A percentile compares a stretch with the other conserved stretches of the same genome.
Conservation (phyloP, 2,113 vertebrate genomes). For the Sceloporus tristichus region DNA sequence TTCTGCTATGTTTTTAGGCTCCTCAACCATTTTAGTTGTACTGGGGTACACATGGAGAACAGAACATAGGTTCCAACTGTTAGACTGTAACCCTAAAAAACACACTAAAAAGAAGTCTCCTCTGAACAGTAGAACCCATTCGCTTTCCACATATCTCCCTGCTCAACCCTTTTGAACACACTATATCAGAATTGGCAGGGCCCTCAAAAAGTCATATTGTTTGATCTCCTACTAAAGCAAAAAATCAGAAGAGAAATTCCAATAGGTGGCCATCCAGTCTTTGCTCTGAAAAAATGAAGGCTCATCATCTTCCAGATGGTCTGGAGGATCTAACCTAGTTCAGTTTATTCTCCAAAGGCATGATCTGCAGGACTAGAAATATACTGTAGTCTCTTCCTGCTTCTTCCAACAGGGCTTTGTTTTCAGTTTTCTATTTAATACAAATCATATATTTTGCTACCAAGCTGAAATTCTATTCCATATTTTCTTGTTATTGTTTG, state of each 20-base stretch:
- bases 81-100: not conserved
- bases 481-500: not conserved
- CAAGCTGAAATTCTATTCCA: not conserved
- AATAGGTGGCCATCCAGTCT: not conserved
- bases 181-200: not conserved
- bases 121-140: not conserved
- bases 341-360: not conserved
- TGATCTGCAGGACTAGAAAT: not conserved
- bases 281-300: not conserved
- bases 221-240: not conserved
- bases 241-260: not conserved
- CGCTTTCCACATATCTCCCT: not conserved
- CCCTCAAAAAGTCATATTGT: not conserved
- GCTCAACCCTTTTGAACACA: not conserved
- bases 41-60: no score
- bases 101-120: not conserved
- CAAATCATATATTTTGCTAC: not conserved
- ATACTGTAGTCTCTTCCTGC: not conserved
- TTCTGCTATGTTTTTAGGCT: no score
- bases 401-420: not conserved
- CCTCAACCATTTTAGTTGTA: no score
- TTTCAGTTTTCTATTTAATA: not conserved
- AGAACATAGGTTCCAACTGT: not conserved
- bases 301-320: not conserved
- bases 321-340: not conserved